Evolutionary conservation across 64 coral and sea anemone species (phyloP).

Genomic region (Astreopora myriophthalma): DNA sequence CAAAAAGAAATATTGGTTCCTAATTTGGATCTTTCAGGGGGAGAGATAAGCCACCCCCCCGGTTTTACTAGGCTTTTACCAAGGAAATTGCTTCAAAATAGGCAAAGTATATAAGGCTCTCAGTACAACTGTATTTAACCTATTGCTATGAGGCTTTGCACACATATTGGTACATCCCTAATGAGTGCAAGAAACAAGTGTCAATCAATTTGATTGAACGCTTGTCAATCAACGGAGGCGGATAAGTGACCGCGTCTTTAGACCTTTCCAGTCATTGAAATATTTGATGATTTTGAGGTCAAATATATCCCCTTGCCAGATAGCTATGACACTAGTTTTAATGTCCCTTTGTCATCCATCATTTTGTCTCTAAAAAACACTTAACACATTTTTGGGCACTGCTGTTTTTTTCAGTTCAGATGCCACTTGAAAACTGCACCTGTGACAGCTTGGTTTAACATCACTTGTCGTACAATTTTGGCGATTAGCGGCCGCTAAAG

Average conservation of each 20-base stretch:
- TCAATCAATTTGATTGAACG: conserved; percentile 19
- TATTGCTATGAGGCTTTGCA: neutral
- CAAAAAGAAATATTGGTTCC: too few relatives aligned
- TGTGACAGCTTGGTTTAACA: neutral
- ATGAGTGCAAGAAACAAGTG: neutral
- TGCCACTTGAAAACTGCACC: neutral
- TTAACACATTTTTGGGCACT: neutral
- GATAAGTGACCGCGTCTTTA: neutral
- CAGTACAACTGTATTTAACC: neutral
- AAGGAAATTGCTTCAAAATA: neutral
- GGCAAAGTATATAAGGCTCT: neutral
- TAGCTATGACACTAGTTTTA: neutral
- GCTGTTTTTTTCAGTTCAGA: neutral
- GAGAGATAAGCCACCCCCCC: conserved; percentile 4
- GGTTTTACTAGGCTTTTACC: neutral
- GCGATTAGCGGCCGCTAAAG: neutral
- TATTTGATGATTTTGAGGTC: neutral
- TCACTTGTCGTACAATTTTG: neutral
- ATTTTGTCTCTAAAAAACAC: neutral
- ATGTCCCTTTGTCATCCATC: neutral
- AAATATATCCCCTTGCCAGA: neutral
- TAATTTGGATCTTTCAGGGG: neutral
- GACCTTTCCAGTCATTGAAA: neutral
- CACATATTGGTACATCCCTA: neutral
- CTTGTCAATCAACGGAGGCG: neutral